Conservation (phyloP, 2,888 invertebrate species). For the Exephanes ischioxanthus region DNA sequence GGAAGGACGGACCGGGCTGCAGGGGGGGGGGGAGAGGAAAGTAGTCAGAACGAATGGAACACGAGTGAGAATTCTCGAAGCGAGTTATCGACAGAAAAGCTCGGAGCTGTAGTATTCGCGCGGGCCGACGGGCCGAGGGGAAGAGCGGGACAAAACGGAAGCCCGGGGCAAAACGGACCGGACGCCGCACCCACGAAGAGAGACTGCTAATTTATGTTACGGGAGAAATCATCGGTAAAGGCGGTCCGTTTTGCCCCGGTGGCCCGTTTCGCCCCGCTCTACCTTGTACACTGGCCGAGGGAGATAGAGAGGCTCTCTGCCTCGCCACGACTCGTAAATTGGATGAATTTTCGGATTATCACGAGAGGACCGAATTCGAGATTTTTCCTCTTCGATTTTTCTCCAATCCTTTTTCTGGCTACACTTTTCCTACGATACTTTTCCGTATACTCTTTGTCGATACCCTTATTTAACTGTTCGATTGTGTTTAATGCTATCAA, state of each 20-base stretch:
- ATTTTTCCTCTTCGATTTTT: slow-evolving; percentile 30
- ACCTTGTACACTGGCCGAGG: neutral
- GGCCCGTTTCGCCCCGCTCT: no score
- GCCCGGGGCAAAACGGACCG: no score
- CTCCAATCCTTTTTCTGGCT: neutral
- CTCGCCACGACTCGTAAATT: slow-evolving; percentile 23
- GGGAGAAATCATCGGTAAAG: no score
- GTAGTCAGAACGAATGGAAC: slow-evolving; percentile 16
- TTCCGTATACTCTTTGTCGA: neutral
- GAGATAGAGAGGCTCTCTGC: slow-evolving; percentile 10
- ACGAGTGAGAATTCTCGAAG: slow-evolving; percentile 26
- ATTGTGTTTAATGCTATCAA: slow-evolving; percentile 14
- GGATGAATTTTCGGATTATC: slow-evolving; percentile 44
- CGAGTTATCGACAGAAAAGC: slow-evolving; percentile 46
- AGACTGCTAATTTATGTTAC: no score
- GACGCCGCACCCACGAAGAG: no score
- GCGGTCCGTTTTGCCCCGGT: no score
- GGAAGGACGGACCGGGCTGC: slow-evolving; percentile 21
- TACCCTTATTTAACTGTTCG: slow-evolving; percentile 8
- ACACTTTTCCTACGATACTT: neutral
- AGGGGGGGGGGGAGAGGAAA: slow-evolving; percentile 10
- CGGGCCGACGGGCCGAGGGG: slow-evolving; percentile 1
- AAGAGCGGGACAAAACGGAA: no score
- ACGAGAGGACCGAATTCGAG: slow-evolving; percentile 29
- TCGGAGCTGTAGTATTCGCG: slow-evolving; percentile 20